These are phyloP conservation scores for Diorhabda elongata DNA, from an alignment of 1,140 invertebrate species.

Conservation along the genomic window DNA sequence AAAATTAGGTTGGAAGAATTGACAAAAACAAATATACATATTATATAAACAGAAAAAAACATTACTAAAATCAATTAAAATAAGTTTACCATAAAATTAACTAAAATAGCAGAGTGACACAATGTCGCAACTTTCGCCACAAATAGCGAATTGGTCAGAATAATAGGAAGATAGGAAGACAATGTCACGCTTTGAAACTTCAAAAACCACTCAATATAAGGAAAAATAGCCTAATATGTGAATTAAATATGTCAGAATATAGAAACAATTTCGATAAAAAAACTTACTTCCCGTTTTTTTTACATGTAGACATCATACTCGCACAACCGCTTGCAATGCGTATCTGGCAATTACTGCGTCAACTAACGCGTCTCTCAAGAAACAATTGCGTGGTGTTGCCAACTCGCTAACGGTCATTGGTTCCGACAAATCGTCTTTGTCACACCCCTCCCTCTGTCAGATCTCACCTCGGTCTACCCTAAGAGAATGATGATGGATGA, in stretches of 20 bases:
- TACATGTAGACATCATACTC: background rate
- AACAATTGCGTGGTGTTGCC: background rate
- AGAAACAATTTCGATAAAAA: background rate
- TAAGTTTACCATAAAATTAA: background rate
- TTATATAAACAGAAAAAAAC: background rate
- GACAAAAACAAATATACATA: background rate
- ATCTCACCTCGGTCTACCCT: background rate
- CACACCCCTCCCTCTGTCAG: background rate
- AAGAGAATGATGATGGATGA: background rate
- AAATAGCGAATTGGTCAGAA: slow-evolving; percentile 6
- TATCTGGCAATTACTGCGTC: background rate
- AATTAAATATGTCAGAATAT: background rate
- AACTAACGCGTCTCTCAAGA: background rate
- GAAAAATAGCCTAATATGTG: background rate
- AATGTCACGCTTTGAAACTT: background rate
- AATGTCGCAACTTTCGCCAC: slow-evolving; percentile 3
- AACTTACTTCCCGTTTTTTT: background rate
- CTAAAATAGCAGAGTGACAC: slow-evolving; percentile 7
- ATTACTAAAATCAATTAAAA: background rate
- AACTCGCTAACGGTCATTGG: background rate
- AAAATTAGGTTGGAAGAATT: background rate
- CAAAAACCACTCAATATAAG: background rate
- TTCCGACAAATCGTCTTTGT: background rate
- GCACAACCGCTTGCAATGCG: background rate
- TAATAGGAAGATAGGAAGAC: background rate